These are phyloP conservation scores for Agapornis canus DNA, from an alignment of 2,797 vertebrate species.

Conservation along the genomic window DNA sequence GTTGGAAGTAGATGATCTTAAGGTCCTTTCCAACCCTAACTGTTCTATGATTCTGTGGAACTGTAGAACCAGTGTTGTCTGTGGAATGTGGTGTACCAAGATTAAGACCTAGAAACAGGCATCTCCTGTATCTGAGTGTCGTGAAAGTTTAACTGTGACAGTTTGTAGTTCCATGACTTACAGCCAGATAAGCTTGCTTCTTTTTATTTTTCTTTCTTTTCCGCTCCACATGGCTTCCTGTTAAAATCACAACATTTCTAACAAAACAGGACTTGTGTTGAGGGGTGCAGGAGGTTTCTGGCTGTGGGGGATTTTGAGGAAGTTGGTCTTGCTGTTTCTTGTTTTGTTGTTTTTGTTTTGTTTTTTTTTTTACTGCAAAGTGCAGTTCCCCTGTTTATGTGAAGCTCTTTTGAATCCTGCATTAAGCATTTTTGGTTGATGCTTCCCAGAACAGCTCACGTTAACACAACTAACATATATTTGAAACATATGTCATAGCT, in stretches of 20 bases:
- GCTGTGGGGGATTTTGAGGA: rapidly evolving
- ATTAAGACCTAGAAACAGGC: not conserved
- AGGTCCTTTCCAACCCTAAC: too few relatives aligned
- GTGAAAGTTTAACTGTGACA: not conserved
- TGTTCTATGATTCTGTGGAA: too few relatives aligned
- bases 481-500: slow-evolving; percentile 15
- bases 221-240: not conserved
- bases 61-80: not conserved
- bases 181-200: not conserved
- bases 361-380: not conserved
- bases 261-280: not conserved
- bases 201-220: too few relatives aligned
- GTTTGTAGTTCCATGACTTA: not conserved
- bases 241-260: not conserved
- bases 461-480: not conserved
- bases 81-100: not conserved
- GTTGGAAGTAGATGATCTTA: too few relatives aligned
- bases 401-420: not conserved
- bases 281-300: not conserved
- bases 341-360: too few relatives aligned
- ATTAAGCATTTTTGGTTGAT: slow-evolving; percentile 1
- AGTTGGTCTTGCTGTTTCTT: rapidly evolving
- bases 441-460: not conserved
- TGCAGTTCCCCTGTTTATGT: not conserved
- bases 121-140: not conserved